Conservation (phyloP, 1,140 invertebrate species). For the Calephelis virginiensis region DNA sequence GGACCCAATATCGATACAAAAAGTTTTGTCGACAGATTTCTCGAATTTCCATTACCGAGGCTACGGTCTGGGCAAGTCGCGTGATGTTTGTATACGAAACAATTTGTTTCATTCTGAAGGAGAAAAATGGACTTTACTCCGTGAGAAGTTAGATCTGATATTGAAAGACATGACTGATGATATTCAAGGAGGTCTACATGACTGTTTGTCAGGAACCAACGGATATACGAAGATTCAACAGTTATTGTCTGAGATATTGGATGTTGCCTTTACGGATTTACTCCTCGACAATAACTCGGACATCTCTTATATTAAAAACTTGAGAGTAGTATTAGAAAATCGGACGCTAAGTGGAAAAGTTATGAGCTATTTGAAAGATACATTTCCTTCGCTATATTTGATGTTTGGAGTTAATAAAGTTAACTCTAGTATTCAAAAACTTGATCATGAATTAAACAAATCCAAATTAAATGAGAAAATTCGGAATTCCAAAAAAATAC, state of each 20-base stretch:
- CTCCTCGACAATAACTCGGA: slow-evolving; percentile 53
- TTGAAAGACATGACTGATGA: slow-evolving; percentile 48
- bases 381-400: slow-evolving; percentile 64
- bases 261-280: slow-evolving; percentile 63
- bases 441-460: slow-evolving; percentile 37
- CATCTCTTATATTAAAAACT: slow-evolving; percentile 41
- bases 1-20: slow-evolving; percentile 78
- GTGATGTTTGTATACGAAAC: slow-evolving; percentile 75
- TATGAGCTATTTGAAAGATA: slow-evolving; percentile 61
- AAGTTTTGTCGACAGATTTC: slow-evolving; percentile 79
- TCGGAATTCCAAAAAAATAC: slow-evolving; percentile 43
- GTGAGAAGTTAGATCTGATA: slow-evolving; percentile 51
- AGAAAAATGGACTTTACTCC: slow-evolving; percentile 66
- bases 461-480: slow-evolving; percentile 50
- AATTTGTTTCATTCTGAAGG: slow-evolving; percentile 72
- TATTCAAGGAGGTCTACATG: slow-evolving; percentile 58
- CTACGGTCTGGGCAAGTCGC: slow-evolving; percentile 67
- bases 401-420: slow-evolving; percentile 47
- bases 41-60: slow-evolving; percentile 75
- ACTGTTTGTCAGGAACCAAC: slow-evolving; percentile 70
- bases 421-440: slow-evolving; percentile 37
- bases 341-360: slow-evolving; percentile 46
- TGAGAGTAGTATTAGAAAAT: slow-evolving; percentile 45
- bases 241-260: slow-evolving; percentile 67
- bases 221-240: slow-evolving; percentile 69